Conservation (phyloP, 92 coral and sea anemone species). For the Metridium senile region DNA sequence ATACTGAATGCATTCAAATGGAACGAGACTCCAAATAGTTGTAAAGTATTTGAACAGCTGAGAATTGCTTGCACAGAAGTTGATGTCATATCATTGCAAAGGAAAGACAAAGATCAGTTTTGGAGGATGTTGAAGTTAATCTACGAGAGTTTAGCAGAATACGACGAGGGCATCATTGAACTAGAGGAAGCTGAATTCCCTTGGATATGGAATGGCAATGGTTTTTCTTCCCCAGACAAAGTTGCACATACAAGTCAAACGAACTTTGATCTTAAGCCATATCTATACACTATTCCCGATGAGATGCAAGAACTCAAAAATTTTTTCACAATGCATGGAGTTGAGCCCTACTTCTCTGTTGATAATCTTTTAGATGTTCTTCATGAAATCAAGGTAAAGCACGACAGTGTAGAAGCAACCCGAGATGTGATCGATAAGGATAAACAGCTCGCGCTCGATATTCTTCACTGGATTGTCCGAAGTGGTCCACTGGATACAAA, state of each 20-base stretch:
- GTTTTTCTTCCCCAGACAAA: slow-evolving; percentile 61
- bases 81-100: slow-evolving; percentile 5
- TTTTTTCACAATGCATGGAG: slow-evolving; percentile 63
- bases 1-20: slow-evolving; percentile 62
- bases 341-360: slow-evolving; percentile 44
- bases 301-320: slow-evolving; percentile 35
- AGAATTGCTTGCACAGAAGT: background rate
- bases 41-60: background rate
- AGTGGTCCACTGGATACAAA: slow-evolving; percentile 45
- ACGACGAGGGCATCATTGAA: background rate
- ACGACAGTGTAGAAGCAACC: slow-evolving; percentile 24
- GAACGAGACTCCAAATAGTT: slow-evolving; percentile 43
- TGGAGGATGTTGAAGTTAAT: slow-evolving; percentile 63
- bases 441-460: slow-evolving; percentile 52
- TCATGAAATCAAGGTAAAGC: slow-evolving; percentile 51
- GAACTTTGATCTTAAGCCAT: slow-evolving; percentile 61
- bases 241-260: slow-evolving; percentile 41
- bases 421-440: slow-evolving; percentile 45
- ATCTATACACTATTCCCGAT: slow-evolving; percentile 58
- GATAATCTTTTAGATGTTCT: slow-evolving; percentile 62
- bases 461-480: slow-evolving; percentile 79
- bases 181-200: slow-evolving; percentile 29
- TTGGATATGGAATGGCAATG: slow-evolving; percentile 91
- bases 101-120: slow-evolving; percentile 36
- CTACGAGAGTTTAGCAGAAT: slow-evolving; percentile 49